Conservation (phyloP, 2,888 invertebrate species). For the Drosophila multiciliata region DNA sequence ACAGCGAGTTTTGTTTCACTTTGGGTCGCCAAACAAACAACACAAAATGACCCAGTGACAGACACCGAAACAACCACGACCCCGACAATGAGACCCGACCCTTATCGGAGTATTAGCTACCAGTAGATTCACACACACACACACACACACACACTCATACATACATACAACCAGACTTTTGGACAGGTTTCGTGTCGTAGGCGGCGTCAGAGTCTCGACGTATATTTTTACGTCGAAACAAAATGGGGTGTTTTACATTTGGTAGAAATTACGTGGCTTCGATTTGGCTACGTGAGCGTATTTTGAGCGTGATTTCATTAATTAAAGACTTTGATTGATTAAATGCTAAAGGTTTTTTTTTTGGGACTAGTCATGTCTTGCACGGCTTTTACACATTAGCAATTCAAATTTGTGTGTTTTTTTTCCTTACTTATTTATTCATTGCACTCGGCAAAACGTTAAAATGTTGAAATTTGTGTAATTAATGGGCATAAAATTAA, state of each 20-base stretch:
- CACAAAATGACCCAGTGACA: conserved; percentile 61
- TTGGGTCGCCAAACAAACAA: conserved; percentile 30
- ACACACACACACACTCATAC: conserved; percentile 9
- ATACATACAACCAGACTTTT: conserved; percentile 5
- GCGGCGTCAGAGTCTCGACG: conserved; percentile 41
- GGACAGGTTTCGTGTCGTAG: conserved; percentile 51
- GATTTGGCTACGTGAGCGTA: conserved; percentile 23
- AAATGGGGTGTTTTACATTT: conserved; percentile 30
- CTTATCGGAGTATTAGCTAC: background rate
- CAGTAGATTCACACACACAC: background rate
- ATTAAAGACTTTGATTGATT: conserved; percentile 28
- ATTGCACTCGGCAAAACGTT: background rate
- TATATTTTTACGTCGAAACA: conserved; percentile 9
- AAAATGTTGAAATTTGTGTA: background rate
- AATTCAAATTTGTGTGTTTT: background rate
- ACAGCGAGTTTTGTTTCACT: conserved; percentile 36
- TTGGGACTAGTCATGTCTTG: conserved; percentile 14
- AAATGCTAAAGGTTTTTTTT: background rate
- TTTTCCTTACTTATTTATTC: background rate
- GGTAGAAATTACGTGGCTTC: conserved; percentile 21
- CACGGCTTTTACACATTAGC: conserved; percentile 1
- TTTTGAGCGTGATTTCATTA: conserved; percentile 13
- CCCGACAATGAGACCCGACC: conserved; percentile 18
- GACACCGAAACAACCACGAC: conserved; percentile 14
- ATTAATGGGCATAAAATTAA: background rate